A percentile compares a stretch with the other conserved stretches of the same genome.
Evolutionary conservation across 2,888 invertebrate species (phyloP).

Genomic region (Drosophila mayaguana): DNA sequence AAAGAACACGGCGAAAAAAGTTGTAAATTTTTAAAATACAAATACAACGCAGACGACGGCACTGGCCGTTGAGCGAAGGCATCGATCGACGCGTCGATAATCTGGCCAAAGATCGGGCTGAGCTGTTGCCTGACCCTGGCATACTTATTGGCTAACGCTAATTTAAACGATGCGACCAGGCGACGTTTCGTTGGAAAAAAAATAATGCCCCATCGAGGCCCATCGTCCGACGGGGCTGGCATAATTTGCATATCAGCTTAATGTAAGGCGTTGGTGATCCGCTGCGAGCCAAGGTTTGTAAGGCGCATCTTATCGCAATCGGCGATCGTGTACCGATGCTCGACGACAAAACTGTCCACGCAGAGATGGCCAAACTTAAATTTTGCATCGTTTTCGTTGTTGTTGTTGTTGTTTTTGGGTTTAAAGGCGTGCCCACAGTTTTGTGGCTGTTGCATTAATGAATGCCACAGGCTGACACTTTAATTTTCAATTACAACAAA

Average conservation of each 20-base stretch:
- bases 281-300: slow-evolving; percentile 60
- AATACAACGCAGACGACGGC: slow-evolving; percentile 51
- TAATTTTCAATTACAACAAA: slow-evolving; percentile 82
- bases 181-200: slow-evolving; percentile 63
- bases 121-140: slow-evolving; percentile 59
- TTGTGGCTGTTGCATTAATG: slow-evolving; percentile 63
- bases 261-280: slow-evolving; percentile 66
- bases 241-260: slow-evolving; percentile 80
- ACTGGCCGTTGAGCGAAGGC: slow-evolving; percentile 19
- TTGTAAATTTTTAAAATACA: slow-evolving; percentile 79
- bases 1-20: slow-evolving; percentile 4
- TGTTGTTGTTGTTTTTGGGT: background rate
- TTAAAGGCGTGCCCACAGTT: slow-evolving; percentile 50
- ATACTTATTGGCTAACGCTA: slow-evolving; percentile 77
- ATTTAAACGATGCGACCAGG: slow-evolving; percentile 68
- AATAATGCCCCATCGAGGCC: slow-evolving; percentile 16
- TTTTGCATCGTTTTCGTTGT: background rate
- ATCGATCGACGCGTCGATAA: slow-evolving; percentile 62
- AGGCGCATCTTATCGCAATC: slow-evolving; percentile 60
- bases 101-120: slow-evolving; percentile 43
- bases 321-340: slow-evolving; percentile 62
- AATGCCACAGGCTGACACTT: slow-evolving; percentile 81
- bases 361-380: slow-evolving; percentile 12
- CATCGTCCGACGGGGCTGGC: slow-evolving; percentile 33
- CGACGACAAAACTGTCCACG: slow-evolving; percentile 75